phyloP scores from a whole-genome alignment of 2,888 invertebrate genomes.

The Lasioglossum lativentre region DNA sequence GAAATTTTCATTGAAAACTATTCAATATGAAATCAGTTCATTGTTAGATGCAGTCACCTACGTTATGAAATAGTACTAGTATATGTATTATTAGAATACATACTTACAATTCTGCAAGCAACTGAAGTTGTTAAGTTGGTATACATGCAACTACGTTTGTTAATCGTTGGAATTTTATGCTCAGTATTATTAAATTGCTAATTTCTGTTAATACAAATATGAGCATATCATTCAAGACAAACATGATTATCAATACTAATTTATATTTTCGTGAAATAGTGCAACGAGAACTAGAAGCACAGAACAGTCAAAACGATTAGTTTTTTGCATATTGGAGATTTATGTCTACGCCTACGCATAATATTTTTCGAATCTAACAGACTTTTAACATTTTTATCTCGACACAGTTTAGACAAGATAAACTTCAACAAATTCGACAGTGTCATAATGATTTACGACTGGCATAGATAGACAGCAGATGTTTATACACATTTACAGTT shows the following conservation, averaged over 20 bases:
- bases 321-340: background rate
- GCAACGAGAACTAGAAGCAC: too few relatives aligned
- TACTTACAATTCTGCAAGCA: too few relatives aligned
- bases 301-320: background rate
- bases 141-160: too few relatives aligned
- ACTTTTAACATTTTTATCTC: background rate
- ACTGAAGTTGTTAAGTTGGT: too few relatives aligned
- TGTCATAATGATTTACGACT: background rate
- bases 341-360: background rate
- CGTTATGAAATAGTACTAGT: too few relatives aligned
- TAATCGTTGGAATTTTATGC: too few relatives aligned
- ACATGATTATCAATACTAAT: too few relatives aligned
- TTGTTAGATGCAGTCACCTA: background rate
- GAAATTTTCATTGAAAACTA: too few relatives aligned
- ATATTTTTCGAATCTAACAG: background rate
- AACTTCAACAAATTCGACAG: background rate
- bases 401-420: conserved; percentile 1
- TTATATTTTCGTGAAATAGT: too few relatives aligned
- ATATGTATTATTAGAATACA: too few relatives aligned
- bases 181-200: too few relatives aligned
- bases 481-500: background rate
- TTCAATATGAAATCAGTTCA: background rate
- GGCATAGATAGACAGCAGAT: background rate
- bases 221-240: background rate
- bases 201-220: background rate